Percentiles rank a stretch among this genome's conserved stretches.
phyloP scores from a whole-genome alignment of 1,140 invertebrate genomes.

The Trichogramma pretiosum region DNA sequence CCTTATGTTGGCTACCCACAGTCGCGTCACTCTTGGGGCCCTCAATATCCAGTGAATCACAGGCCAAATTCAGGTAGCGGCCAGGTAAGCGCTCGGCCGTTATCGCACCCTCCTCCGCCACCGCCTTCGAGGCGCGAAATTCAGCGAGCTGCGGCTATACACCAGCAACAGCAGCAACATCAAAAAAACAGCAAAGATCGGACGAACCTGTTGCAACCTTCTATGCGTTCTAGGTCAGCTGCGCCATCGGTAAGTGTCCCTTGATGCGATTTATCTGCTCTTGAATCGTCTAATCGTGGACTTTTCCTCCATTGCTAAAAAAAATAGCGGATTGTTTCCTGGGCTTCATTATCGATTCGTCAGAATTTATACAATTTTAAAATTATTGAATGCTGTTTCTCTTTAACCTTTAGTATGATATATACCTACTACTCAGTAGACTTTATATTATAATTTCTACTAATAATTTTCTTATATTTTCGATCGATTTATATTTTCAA shows the following conservation, averaged over 20 bases:
- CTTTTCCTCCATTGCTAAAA: too few species aligned
- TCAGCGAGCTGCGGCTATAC: slow-evolving; percentile 25
- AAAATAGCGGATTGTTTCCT: too few species aligned
- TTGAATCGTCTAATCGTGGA: not conserved
- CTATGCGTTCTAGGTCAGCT: slow-evolving; percentile 26
- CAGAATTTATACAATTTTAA: too few species aligned
- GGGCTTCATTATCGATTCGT: too few species aligned
- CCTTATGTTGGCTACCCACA: slow-evolving; percentile 38
- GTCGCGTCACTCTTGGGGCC: slow-evolving; percentile 37
- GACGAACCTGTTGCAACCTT: slow-evolving; percentile 29
- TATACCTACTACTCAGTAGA: too few species aligned
- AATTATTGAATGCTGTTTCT: too few species aligned
- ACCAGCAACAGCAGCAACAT: slow-evolving; percentile 14
- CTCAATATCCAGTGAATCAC: slow-evolving; percentile 24
- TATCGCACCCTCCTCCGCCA: slow-evolving; percentile 39
- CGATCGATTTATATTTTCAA: too few species aligned
- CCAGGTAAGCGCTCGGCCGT: slow-evolving; percentile 28
- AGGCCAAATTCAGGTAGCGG: slow-evolving; percentile 25
- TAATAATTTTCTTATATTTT: too few species aligned
- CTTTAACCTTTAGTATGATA: too few species aligned
- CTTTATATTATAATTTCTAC: too few species aligned
- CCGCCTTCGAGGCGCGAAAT: slow-evolving; percentile 28
- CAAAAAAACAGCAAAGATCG: slow-evolving; percentile 21
- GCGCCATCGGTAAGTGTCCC: slow-evolving; percentile 40
- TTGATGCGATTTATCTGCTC: not conserved